phyloP scores from a whole-genome alignment of 2,888 invertebrate genomes.

The Apodemia duryi region DNA sequence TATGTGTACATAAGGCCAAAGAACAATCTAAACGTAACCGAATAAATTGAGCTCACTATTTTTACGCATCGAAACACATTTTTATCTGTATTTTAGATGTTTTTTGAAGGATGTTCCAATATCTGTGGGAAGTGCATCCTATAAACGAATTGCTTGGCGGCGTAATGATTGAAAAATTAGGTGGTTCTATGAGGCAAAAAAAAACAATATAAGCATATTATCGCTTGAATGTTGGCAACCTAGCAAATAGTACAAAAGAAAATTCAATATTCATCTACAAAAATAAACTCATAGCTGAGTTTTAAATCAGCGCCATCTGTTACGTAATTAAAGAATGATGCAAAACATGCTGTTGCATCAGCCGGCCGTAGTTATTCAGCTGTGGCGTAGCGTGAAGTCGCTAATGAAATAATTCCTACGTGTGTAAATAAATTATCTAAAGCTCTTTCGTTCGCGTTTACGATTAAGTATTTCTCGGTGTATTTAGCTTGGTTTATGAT shows the following conservation, averaged over 20 bases:
- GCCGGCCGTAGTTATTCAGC: conserved; percentile 13
- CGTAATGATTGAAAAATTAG: too few species aligned
- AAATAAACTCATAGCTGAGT: neutral
- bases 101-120: too few species aligned
- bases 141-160: too few species aligned
- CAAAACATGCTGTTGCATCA: conserved; percentile 11
- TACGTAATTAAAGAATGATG: conserved; percentile 13
- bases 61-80: too few species aligned
- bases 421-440: conserved; percentile 9
- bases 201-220: too few species aligned
- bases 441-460: conserved; percentile 1
- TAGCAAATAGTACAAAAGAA: neutral
- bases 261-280: neutral
- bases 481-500: neutral
- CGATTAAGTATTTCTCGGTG: neutral
- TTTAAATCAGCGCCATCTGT: conserved; percentile 27
- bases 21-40: too few species aligned
- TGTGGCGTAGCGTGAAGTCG: conserved; percentile 9
- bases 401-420: conserved; percentile 13
- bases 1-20: too few species aligned
- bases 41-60: too few species aligned
- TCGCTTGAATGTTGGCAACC: too few species aligned
- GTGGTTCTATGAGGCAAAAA: too few species aligned
- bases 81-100: too few species aligned
- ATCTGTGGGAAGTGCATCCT: too few species aligned